Base-by-base conservation (phyloP, 2,113 vertebrate genomes). In the Puntigrus tetrazona region DNA sequence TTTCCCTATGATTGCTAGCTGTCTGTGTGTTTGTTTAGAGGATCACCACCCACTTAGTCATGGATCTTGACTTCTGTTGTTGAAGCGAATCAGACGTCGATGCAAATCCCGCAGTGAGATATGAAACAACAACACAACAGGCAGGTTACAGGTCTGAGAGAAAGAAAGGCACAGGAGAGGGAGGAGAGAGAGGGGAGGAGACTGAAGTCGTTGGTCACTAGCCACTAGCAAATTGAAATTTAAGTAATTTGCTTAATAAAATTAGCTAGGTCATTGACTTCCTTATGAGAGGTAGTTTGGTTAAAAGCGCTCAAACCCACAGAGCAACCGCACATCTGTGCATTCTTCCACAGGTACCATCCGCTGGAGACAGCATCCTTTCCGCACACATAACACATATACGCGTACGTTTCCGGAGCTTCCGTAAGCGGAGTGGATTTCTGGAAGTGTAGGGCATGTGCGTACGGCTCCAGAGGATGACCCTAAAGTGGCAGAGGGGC, bases 241-340 rank as follows among this genome's bases (percentile, higher is more conserved):
- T 88, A 87, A 87, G 72, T 84, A 92, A 93, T 94, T 95, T 94
- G 90, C 92, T 88, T 95, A 94, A 94, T 92, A 92, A 92, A 94
- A 94, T 95, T 94, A 94, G 91, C 87, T 16, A 76, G 86, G 85
- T 55, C 77, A 91, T 88, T 91, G 89, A 91, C 77, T 87, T 86
- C 86, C 90, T 88, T 89, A 90, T 92, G 89, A 87, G 90, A 84
- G 88, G 78, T 45, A 31, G 87, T 83, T 55, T 78, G 69, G 82
- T 83, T 85, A 90, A 88, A 79, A 70, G 86, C 57, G 72, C 90
- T 89, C 92, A 25, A 52, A 86, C 80, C 88, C 47, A 63, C 70
- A 43, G 75, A 78, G 73, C 67, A 47, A 52, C 38, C 80, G 50
- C 20, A 11, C 34, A 45, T 81, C 22, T 7, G 31, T 55, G 74